Conservation (phyloP, 2,797 vertebrate species). For the Aplochiton taeniatus region DNA sequence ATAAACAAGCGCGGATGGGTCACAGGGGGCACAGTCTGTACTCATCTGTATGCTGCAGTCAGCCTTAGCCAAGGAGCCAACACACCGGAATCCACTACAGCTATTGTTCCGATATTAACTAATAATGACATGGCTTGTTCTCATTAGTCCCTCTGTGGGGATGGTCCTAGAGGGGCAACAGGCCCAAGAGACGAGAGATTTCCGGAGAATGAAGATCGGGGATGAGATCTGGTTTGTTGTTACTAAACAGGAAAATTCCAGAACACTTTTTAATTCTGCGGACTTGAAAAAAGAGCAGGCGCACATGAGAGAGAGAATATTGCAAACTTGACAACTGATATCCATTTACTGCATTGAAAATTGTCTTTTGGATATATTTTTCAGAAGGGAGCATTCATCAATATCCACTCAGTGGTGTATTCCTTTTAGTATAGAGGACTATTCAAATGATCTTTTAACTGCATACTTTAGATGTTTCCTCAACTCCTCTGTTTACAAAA, state of each 20-base stretch:
- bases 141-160: constrained; percentile 8
- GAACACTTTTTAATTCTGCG: constrained; percentile 7
- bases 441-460: too few species aligned
- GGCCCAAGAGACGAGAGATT: constrained; percentile 10
- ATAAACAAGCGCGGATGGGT: neutral
- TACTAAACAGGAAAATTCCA: constrained; percentile 19
- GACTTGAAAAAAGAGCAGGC: neutral
- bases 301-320: neutral
- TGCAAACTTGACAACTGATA: neutral
- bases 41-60: neutral
- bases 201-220: constrained; percentile 27
- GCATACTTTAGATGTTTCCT: too few species aligned
- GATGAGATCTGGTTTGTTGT: constrained; percentile 19
- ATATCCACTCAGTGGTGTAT: neutral
- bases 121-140: constrained; percentile 10
- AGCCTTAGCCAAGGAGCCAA: neutral
- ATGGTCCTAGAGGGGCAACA: neutral
- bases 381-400: neutral
- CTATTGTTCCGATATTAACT: constrained; percentile 6
- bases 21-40: neutral
- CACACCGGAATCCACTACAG: neutral
- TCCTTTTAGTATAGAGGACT: too few species aligned
- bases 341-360: neutral
- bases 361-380: neutral
- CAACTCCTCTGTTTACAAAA: too few species aligned